Base-by-base conservation (phyloP, 2,797 vertebrate species). In the Onychomys torridus region DNA sequence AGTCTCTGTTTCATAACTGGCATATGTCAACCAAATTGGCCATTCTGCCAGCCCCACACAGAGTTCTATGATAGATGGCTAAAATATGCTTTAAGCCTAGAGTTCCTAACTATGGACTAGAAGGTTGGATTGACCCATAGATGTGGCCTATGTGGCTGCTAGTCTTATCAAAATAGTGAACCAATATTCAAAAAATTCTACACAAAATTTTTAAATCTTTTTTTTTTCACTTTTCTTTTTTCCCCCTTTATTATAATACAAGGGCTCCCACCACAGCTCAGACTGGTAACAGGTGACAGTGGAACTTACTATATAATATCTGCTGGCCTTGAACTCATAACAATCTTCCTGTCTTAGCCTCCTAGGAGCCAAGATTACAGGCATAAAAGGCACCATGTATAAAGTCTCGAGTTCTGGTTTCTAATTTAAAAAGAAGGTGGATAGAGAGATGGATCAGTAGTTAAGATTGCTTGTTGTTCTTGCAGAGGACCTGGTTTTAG, bases 381-480 rank as follows among this genome's bases (percentile, higher is more conserved):
- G 14, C 34, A 29, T 78, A n/a, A 90, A 63, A 65, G 32, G 59
- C 23, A 65, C 14, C 2, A 37, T n/a, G 17, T 29, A 73, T 27
- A 95, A 76, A 96, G 67, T 67, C 69, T 91, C 6, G 12, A 86
- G 11, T 94, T 93, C 57, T 77, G 5, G 0, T 73, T 96, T 96
- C 12, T 46, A 13, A 71, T 87, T 94, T 59, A 93, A 81, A 1
- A 21, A 52, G 65, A 52, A n/a, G 29, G 29, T 65, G 17, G 61
- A 32, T 23, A 11, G 37, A 32, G 17, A 84, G 29, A 46, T 65
- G 27, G 10, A 9, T 52, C 14, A 43, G 2, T 21, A 23, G 21
- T 37, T 16, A 59, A 14, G 12, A 8, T 12, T 27, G 27, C 49
- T n/a, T 59, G n/a, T 59, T 49, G 43, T 0, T 67, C 12, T 67